Percentiles rank a stretch among this genome's conserved stretches.
These are phyloP conservation scores for Oryzias javanicus DNA, from an alignment of 2,113 vertebrate genomes.

Conservation along the genomic window DNA sequence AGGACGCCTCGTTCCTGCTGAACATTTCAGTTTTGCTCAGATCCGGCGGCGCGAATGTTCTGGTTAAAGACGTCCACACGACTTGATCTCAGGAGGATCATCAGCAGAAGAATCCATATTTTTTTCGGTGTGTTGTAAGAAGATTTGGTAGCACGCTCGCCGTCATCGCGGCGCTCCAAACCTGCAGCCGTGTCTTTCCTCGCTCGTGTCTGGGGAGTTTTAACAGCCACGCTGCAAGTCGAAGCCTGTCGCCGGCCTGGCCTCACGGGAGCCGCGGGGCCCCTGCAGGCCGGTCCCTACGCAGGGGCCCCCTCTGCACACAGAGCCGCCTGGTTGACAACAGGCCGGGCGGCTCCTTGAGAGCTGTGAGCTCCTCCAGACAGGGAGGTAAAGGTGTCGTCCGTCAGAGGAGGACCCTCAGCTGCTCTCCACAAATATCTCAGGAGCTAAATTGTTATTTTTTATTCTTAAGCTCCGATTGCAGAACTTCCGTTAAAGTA, in stretches of 20 bases:
- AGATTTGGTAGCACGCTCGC: no score
- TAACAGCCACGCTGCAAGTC: slow-evolving; percentile 40
- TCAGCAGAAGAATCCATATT: no score
- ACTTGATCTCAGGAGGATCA: no score
- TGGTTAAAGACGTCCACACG: no score
- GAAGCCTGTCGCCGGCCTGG: slow-evolving; percentile 39
- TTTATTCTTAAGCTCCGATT: no score
- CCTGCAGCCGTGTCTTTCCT: slow-evolving; percentile 4
- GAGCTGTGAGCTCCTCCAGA: slow-evolving; percentile 55
- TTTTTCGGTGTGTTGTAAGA: no score
- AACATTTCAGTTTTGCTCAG: no score
- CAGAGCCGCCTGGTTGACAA: neutral
- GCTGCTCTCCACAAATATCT: neutral
- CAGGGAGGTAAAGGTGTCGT: slow-evolving; percentile 54
- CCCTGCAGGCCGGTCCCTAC: slow-evolving; percentile 21
- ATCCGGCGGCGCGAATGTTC: no score
- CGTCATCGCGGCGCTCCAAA: neutral
- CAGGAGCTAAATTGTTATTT: no score
- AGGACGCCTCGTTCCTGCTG: no score
- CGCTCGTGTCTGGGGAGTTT: slow-evolving; percentile 16
- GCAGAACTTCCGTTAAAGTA: no score
- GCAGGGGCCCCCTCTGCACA: neutral
- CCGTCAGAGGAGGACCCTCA: slow-evolving; percentile 39
- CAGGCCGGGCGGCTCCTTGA: slow-evolving; percentile 19
- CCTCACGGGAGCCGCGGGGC: slow-evolving; percentile 34